phyloP scores from a whole-genome alignment of 2,888 invertebrate genomes.

The Anthoptus insignis region DNA sequence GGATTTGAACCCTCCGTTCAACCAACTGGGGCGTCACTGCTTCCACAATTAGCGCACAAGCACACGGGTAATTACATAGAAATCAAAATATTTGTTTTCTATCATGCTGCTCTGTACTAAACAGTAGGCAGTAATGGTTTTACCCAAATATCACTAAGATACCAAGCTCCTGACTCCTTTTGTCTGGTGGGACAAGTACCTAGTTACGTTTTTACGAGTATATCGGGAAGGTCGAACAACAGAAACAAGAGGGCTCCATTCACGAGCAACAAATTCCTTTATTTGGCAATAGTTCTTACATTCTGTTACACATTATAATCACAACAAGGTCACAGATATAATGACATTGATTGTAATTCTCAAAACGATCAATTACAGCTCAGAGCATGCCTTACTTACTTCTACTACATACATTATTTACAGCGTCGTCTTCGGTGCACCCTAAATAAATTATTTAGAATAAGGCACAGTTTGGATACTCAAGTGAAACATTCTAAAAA shows the following conservation, averaged over 20 bases:
- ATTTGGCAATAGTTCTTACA: constrained; percentile 17
- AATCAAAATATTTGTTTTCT: too few relatives aligned
- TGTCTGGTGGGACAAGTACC: too few relatives aligned
- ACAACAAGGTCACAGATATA: constrained; percentile 21
- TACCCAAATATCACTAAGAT: too few relatives aligned
- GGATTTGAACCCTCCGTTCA: too few relatives aligned
- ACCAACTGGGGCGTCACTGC: too few relatives aligned
- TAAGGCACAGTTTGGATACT: constrained; percentile 41
- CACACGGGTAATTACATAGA: too few relatives aligned
- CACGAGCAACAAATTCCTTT: constrained; percentile 45
- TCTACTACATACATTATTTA: constrained; percentile 16
- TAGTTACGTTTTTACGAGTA: not conserved
- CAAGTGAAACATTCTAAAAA: constrained; percentile 3
- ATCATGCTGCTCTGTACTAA: too few relatives aligned
- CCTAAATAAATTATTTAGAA: constrained; percentile 25
- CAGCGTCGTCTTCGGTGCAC: constrained; percentile 43
- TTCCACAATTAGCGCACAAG: too few relatives aligned
- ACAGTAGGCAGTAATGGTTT: too few relatives aligned
- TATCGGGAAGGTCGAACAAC: not conserved
- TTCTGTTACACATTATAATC: constrained; percentile 22
- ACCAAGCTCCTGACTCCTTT: too few relatives aligned
- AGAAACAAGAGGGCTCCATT: constrained; percentile 31
- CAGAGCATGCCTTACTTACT: constrained; percentile 17
- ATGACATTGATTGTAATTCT: constrained; percentile 2
- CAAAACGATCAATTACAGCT: constrained; percentile 18